Evolutionary conservation across 2,113 vertebrate species (phyloP), one percentile per base, ranked within the genome.

Genomic region (Macquaria ambigua): DNA sequence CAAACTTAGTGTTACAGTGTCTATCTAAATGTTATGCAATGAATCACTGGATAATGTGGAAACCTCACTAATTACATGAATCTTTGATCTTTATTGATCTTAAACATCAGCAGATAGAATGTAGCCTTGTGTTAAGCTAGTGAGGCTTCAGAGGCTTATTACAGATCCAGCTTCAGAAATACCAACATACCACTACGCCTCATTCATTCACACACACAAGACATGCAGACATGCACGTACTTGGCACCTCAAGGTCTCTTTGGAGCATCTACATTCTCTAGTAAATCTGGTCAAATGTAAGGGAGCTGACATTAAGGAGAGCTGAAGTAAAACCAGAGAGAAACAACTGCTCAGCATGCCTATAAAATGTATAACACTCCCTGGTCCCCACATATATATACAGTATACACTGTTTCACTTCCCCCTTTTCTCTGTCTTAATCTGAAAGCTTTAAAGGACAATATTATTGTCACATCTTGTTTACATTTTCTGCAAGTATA

Each of bases 241-340:
- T 63, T 41, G 55, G 77, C 62, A 71, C 34, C 37, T 34, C 20
- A 25, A n/a, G 55, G 39, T 25, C 50, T 7, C 46, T 50, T 61
- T 25, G 53, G 53, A 61, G 58, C n/a, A 41, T 69, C 39, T 62
- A 46, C 18, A 58, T 59, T 76, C 39, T 43, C n/a, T 39, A 28
- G 52, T 61, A 64, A 80, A 72, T 67, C 25, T 59, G 64, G n/a
- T 58, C 50, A 75, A 53, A 70, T 48, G 46, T 72, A 56, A 61
- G 25, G 15, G 25, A 23, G 62, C 50, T 28, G 28, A 78, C 70
- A 61, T 59, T 70, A 74, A 37, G 20, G 39, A 79, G 48, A 52
- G 46, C 21, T 79, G 67, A 89, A 56, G 69, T 82, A 81, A 90
- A 91, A 90, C 67, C 68, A 56, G 73, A 83, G 81, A 86, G 34